Evolutionary conservation across 2,888 invertebrate genomes (phyloP), one percentile per base, ranked within the genome.

Genomic region (Sisyra nigra): DNA sequence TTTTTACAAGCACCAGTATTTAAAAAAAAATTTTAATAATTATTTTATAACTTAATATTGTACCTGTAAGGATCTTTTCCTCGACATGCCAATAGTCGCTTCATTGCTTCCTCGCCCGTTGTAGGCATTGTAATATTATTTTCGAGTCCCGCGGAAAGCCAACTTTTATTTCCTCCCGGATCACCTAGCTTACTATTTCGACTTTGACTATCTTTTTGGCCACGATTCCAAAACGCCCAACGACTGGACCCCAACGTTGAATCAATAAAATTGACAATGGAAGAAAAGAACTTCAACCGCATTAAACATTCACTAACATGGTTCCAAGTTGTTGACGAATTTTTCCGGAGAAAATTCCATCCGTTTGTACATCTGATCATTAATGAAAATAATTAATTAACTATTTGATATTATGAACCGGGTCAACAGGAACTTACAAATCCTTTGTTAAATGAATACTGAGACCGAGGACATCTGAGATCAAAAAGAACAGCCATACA

Each of bases 51-150:
- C 10, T n/a, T 38, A 3, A 41, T 41, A 40, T 4, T 41, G 11
- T 53, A 80, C 80, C 86, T 91, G 58, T 93, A 94, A 3, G 94
- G 92, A 66, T 96, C 93, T 63, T 93, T 91, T 49, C 91, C 93
- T 68, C 89, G 89, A 60, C 92, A 92, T 41, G 91, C 86, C 11
- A 93, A 65, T 50, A 94, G 68, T 54, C 92, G 71, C 63, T 87
- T 89, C 86, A 93, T 89, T 34, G 93, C 93, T 63, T 94, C 93
- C 53, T 92, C 92, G 6, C 93, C 88, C 3, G 87, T 89, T 37
- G 83, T 77, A 1, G 93, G 92, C 57, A 93, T 68, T 14, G 76
- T 71, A 57, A 88, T 86, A 58, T 87, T 87, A 51, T 68, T 65
- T 47, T 76, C 74, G 15, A 80, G 62, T 39, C 76, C 75, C 33